phyloP scores from a whole-genome alignment of 2,113 vertebrate genomes.

The Pedetes capensis region DNA sequence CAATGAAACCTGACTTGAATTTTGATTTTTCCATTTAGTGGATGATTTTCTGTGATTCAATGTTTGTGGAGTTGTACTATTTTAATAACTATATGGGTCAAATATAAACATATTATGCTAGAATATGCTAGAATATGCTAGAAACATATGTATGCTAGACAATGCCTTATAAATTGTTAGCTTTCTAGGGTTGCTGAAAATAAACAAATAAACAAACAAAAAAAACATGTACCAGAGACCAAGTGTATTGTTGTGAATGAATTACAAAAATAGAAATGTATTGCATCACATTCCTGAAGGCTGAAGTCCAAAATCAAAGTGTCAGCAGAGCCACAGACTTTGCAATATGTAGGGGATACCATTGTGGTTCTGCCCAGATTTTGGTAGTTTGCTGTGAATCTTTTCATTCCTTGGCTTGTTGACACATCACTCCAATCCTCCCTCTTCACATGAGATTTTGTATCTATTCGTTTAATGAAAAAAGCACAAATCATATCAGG shows the following conservation, averaged over 20 bases:
- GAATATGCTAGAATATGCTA: not conserved
- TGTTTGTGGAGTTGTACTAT: not conserved
- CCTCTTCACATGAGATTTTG: not conserved
- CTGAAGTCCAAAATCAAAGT: not conserved
- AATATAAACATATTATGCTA: not conserved
- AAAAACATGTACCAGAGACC: not conserved
- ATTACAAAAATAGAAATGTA: not conserved
- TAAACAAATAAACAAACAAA: too few relatives aligned
- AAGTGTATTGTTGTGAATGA: too few relatives aligned
- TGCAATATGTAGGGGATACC: not conserved
- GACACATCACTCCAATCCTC: not conserved
- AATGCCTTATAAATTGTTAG: not conserved
- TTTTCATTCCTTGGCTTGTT: not conserved
- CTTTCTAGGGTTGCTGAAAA: not conserved
- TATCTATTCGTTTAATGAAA: not conserved
- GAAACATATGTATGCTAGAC: not conserved
- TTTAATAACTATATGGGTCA: not conserved
- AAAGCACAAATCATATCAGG: not conserved
- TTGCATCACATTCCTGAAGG: not conserved
- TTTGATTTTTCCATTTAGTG: not conserved
- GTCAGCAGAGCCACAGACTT: accelerated
- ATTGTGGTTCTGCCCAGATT: not conserved
- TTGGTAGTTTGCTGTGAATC: not conserved
- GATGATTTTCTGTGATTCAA: not conserved
- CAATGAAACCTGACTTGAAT: not conserved